Percentiles rank a stretch among this genome's conserved stretches.
phyloP scores from a whole-genome alignment of 2,888 invertebrate genomes.

The Zaprionus bogoriensis region DNA sequence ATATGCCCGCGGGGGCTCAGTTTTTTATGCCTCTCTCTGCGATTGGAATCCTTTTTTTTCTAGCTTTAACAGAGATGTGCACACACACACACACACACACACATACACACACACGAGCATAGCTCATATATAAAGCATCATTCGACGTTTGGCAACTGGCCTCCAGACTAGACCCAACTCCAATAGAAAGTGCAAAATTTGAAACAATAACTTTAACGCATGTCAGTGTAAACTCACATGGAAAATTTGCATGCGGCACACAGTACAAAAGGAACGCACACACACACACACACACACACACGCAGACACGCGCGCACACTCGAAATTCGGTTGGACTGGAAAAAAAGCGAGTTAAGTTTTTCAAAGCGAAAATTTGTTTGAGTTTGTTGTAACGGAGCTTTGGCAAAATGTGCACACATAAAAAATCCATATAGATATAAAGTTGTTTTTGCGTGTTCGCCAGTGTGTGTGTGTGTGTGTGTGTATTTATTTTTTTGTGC shows the following conservation, averaged over 20 bases:
- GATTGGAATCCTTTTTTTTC: slow-evolving; percentile 35
- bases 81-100: too few species aligned
- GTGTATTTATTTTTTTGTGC: slow-evolving; percentile 19
- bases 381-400: slow-evolving; percentile 61
- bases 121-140: neutral
- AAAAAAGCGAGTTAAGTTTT: slow-evolving; percentile 38
- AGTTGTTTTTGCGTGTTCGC: slow-evolving; percentile 14
- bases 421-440: slow-evolving; percentile 23
- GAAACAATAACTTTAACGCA: slow-evolving; percentile 76
- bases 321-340: slow-evolving; percentile 4
- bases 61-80: neutral
- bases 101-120: neutral
- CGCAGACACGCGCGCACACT: slow-evolving; percentile 1
- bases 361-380: slow-evolving; percentile 71
- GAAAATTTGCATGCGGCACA: slow-evolving; percentile 61
- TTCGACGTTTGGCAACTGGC: slow-evolving; percentile 25
- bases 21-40: slow-evolving; percentile 11
- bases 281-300: slow-evolving; percentile 1
- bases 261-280: slow-evolving; percentile 6
- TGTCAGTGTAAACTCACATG: slow-evolving; percentile 69
- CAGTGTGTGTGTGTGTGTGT: slow-evolving; percentile 1
- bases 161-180: slow-evolving; percentile 35
- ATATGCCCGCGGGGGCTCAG: neutral
- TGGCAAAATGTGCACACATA: slow-evolving; percentile 6
- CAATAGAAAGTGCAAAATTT: slow-evolving; percentile 67